Conservation (phyloP, 2,888 invertebrate genomes). For the Terebella lapidaria region DNA sequence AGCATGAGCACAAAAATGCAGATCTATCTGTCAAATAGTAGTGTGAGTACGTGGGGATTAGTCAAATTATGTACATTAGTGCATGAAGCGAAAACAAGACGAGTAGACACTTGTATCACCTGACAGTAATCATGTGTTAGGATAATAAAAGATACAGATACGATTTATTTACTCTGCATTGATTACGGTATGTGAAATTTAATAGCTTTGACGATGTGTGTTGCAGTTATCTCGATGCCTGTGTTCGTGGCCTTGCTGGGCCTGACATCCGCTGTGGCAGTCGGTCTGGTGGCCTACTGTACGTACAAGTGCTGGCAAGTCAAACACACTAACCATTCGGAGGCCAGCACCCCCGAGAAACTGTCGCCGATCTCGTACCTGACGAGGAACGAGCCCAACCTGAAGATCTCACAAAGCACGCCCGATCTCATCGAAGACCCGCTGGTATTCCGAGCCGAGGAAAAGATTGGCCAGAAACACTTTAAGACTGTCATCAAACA, state of each 20-base stretch:
- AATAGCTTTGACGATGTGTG: background rate
- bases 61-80: too few species aligned
- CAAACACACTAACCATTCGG: slow-evolving; percentile 1
- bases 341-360: background rate
- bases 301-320: slow-evolving; percentile 13
- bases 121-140: too few species aligned
- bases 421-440: slow-evolving; percentile 37
- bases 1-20: too few species aligned
- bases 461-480: slow-evolving; percentile 22
- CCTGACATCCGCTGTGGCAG: slow-evolving; percentile 6
- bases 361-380: background rate
- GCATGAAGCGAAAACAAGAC: too few species aligned
- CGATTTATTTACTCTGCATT: too few species aligned
- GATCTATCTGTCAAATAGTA: too few species aligned
- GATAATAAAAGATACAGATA: too few species aligned
- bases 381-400: background rate
- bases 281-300: slow-evolving; percentile 14
- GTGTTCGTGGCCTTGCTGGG: slow-evolving; percentile 10
- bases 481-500: slow-evolving; percentile 65
- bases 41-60: too few species aligned
- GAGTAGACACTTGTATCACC: too few species aligned
- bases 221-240: slow-evolving; percentile 16
- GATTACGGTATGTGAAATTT: too few species aligned
- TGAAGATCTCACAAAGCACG: slow-evolving; percentile 41
- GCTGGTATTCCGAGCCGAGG: slow-evolving; percentile 8